Evolutionary conservation across 2,113 vertebrate genomes (phyloP), one percentile per base, ranked within the genome.

Genomic region (Aptenodytes forsteri): DNA sequence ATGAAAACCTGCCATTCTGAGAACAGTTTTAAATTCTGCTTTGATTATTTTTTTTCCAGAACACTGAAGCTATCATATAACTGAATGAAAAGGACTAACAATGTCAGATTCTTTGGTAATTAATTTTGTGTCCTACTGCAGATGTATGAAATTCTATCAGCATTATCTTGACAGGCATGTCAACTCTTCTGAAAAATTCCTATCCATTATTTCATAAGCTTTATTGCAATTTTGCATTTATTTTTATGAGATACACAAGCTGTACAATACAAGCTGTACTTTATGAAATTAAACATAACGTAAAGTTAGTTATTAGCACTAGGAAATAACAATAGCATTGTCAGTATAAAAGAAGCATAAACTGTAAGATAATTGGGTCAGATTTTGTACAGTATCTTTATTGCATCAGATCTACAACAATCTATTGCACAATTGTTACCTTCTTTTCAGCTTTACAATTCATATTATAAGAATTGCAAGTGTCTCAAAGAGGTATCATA

Each of bases 1-100:
- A 98, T 97, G 96, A 98, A 97, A 98, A 98, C 96, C 92, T 97
- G 95, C 97, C 97, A 98, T 96, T 98, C 96, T 85, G 83, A 97
- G 93, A 96, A 97, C 46, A 95, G 97, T 85, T 98, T 98, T 96
- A 98, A 98, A 98, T 95, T 97, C 94, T 90, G 81, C 94, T 97
- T 98, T 98, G 94, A 97, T 98, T 97, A 71, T 96, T 95, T 77
- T 88, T 97, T 97, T 97, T 97, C 87, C 96, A 84, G 86, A 93
- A 90, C 93, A 91, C 32, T 97, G 97, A 96, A 98, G 93, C 94
- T 96, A 94, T 83, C 93, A 71, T 64, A 72, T 32, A 96, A 92
- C 84, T 75, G 90, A 95, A 90, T 92, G 97, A 96, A 96, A 95
- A 97, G 83, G 89, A 96, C 95, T 93, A 97, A 95, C 55, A 93